Conservation (phyloP, 92 coral and sea anemone species). For the Umimayanthus chanpuru region DNA sequence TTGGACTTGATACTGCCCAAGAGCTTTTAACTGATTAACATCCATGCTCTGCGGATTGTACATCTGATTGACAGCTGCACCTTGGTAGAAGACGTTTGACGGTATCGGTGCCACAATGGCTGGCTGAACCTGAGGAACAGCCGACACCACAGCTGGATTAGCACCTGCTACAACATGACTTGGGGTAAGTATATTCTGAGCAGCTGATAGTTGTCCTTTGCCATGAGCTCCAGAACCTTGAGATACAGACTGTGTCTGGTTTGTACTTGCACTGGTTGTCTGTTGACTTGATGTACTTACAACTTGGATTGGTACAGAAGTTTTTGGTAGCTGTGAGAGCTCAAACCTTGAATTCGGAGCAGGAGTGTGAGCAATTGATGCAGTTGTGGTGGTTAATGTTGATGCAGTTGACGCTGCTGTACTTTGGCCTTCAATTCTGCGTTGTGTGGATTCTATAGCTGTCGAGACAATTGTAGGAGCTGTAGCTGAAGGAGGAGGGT, state of each 20-base stretch:
- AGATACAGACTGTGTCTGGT: conserved; percentile 9
- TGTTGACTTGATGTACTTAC: conserved; percentile 26
- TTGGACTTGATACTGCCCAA: conserved; percentile 80
- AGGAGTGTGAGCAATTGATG: neutral
- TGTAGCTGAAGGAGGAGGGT: conserved; percentile 46
- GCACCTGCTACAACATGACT: conserved; percentile 23
- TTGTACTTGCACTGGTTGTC: neutral
- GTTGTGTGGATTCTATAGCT: neutral
- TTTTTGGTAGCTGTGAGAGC: conserved; percentile 1
- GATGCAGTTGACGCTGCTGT: neutral
- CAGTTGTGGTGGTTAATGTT: neutral
- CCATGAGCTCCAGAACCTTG: conserved; percentile 11
- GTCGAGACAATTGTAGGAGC: conserved; percentile 37
- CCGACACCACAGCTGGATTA: conserved; percentile 6
- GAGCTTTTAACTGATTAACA: conserved; percentile 68
- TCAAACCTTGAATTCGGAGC: conserved; percentile 13
- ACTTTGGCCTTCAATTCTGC: conserved; percentile 30
- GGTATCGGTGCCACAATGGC: conserved; percentile 47
- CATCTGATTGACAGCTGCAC: conserved; percentile 63
- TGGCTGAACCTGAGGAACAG: conserved; percentile 50
- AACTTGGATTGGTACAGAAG: neutral
- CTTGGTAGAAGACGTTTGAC: conserved; percentile 77
- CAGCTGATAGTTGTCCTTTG: neutral
- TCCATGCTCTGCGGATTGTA: conserved; percentile 69
- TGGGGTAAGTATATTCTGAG: conserved; percentile 20